Percentiles rank a stretch among this genome's conserved stretches.
Evolutionary conservation across 2,113 vertebrate genomes (phyloP).

Genomic region (Brachyhypopomus occidentalis): DNA sequence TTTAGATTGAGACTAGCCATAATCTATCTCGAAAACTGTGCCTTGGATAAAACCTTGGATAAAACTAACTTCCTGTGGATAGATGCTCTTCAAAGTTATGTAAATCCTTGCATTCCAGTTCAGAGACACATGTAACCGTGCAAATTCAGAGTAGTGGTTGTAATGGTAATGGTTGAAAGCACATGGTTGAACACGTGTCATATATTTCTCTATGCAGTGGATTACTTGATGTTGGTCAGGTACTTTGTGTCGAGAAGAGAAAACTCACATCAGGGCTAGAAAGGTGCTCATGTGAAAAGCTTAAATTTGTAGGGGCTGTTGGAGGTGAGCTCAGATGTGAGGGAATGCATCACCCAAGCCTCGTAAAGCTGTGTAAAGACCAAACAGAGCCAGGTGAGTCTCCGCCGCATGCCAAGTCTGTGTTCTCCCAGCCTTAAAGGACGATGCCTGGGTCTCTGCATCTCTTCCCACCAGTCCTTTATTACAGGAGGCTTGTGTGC

Average conservation of each 20-base stretch:
- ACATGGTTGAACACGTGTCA: neutral
- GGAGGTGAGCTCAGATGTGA: slow-evolving; percentile 39
- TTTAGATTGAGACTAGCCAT: neutral
- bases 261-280: neutral
- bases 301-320: neutral
- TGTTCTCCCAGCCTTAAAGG: slow-evolving; percentile 42
- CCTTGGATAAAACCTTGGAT: slow-evolving; percentile 1
- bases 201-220: neutral
- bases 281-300: slow-evolving; percentile 11
- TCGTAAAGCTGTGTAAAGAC: slow-evolving; percentile 47
- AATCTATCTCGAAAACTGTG: neutral
- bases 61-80: neutral
- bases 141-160: neutral
- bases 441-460: slow-evolving; percentile 7
- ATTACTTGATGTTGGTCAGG: neutral
- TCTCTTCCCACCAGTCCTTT: slow-evolving; percentile 24
- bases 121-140: neutral
- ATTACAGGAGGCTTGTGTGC: slow-evolving; percentile 33
- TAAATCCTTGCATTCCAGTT: neutral
- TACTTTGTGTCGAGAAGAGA: neutral
- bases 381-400: slow-evolving; percentile 35
- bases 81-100: slow-evolving; percentile 16
- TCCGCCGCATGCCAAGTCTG: slow-evolving; percentile 46
- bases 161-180: too few species aligned
- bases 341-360: slow-evolving; percentile 44